Evolutionary conservation across 2,797 vertebrate genomes (phyloP), one percentile per base, ranked within the genome.

Genomic region (Tenualosa ilisha): DNA sequence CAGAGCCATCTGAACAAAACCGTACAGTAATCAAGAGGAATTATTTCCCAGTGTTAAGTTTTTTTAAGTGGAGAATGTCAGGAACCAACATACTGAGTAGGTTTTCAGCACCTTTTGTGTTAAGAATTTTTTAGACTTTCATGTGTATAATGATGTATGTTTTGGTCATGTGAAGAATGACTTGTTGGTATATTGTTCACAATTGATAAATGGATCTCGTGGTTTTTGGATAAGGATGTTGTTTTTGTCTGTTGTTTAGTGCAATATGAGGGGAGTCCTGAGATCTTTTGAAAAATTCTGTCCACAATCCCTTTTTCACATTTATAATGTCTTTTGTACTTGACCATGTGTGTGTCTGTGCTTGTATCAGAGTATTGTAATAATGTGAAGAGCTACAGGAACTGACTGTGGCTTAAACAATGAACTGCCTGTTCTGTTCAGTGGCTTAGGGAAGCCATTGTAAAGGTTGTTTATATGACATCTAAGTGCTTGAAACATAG

Each of bases 391-490:
- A 37, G 12, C 11, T 13, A 65, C 24, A 65, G 24, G n/a, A 12
- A 24, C 11, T 26, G 63, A 3, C 63, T 15, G 26, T 17, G 40
- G 31, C 3, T 6, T 22, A 85, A 31, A 31, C 63, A 26, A 68
- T 68, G 11, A 26, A 12, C 11, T 26, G 63, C 13, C 63, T 15
- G 26, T 17, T 43, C 59, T 83, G 40, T n/a, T 59, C 85, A 40
- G 61, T 40, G 84, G 63, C 53, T 22, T n/a, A n/a, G 40, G 13
- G 17, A 81, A 72, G 2, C 20, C 20, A 22, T 37, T 83, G 65
- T 84, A n/a, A 86, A 84, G 20, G 56, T 51, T 86, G 86, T 84
- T 85, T 86, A 82, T 61, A 72, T 49, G 63, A 49, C 40, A 81
- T 63, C 54, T 85, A 51, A 82, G 22, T 49, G 85, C 83, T 88